Evolutionary conservation across 2,797 vertebrate species (phyloP), one percentile per base, ranked within the genome.

Genomic region (Coregonus ussuriensis): DNA sequence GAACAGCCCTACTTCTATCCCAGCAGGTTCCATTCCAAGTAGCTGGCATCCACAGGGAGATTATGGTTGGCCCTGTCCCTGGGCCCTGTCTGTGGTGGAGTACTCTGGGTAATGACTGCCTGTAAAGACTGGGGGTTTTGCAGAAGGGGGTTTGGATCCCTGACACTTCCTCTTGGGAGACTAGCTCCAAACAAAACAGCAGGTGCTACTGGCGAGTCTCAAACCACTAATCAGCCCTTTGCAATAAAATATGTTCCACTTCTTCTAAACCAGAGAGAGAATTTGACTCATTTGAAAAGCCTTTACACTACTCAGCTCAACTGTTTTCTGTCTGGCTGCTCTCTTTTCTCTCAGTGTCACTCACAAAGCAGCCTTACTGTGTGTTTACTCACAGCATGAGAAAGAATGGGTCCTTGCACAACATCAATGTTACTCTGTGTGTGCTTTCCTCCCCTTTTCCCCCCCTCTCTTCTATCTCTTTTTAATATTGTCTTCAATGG

Each of bases 191-290:
- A 75, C 70, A 79, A 78, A 84, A 79, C 74, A 78, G 77, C 83
- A 87, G 81, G 84, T 85, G 83, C 77, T 75, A 63, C 66, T 81
- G 74, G 79, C 62, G 33, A 51, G 78, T 53, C 75, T 74, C 68
- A 80, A 83, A 85, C 80, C 82, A 84, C 83, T 82, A 78, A 83
- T 83, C 80, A 80, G 77, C 79, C 79, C 77, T 82, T 77, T 82
- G 81, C 79, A 73, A 83, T 78, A 74, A 47, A 79, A 77, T 41
- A 74, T 79, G 77, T 86, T 83, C 76, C 70, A 81, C 75, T 71
- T 77, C 71, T 81, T 75, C 56, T n/a, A 33, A 63, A 72, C 59
- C 66, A 74, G 71, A 63, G 72, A 74, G 72, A 41, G 13, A 31
- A 41, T 59, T 59, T 71, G 70, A 71, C 41, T 52, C 13, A 71